Evolutionary conservation across 92 coral and sea anemone species (phyloP).

Genomic region (Micromussa lordhowensis): DNA sequence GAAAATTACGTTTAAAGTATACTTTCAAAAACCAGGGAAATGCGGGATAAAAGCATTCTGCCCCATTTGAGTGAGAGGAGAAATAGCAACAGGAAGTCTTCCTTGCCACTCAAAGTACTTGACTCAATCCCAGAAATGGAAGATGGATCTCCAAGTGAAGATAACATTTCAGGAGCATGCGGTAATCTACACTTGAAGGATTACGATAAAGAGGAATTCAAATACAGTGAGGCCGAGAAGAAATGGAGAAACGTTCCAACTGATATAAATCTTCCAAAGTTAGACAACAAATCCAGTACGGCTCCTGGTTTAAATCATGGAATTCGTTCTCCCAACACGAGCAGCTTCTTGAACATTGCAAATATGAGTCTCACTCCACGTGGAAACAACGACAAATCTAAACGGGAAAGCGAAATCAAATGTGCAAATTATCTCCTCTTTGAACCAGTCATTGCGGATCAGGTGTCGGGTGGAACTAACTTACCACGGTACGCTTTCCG

Average conservation of each 20-base stretch:
- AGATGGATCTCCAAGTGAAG: background rate
- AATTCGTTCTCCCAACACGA: background rate
- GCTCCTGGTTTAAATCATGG: background rate
- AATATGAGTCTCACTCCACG: slow-evolving; percentile 33
- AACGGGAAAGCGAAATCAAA: background rate
- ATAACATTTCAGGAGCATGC: background rate
- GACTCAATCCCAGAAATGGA: slow-evolving; percentile 18
- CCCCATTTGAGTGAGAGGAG: background rate
- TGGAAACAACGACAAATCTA: background rate
- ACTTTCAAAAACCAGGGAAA: background rate
- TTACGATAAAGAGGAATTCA: background rate
- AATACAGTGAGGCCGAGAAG: background rate
- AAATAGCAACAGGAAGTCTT: background rate
- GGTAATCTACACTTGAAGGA: background rate
- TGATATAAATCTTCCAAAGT: slow-evolving; percentile 7
- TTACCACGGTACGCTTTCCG: slow-evolving; percentile 28
- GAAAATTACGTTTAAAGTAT: background rate
- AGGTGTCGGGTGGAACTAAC: background rate
- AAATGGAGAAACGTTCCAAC: background rate
- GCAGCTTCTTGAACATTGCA: slow-evolving; percentile 20
- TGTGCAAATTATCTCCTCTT: background rate
- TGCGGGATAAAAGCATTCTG: slow-evolving; percentile 18
- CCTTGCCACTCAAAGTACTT: background rate
- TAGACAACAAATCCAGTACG: slow-evolving; percentile 5
- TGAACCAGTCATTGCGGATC: slow-evolving; percentile 8